Evolutionary conservation across 2,888 invertebrate genomes (phyloP).

Genomic region (Leucania comma): DNA sequence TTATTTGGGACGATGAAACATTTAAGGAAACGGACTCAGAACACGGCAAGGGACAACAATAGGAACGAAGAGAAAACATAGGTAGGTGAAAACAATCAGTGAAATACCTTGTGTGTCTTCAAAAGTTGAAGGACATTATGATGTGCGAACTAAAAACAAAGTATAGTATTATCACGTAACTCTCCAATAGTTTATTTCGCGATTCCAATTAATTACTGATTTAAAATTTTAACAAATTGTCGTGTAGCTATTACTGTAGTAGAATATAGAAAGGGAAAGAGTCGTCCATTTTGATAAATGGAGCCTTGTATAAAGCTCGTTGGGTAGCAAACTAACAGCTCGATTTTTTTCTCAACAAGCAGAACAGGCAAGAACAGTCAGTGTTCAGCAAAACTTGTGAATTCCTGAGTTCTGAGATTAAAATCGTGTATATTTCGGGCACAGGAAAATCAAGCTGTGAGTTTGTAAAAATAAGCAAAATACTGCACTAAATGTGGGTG

Average conservation of each 20-base stretch:
- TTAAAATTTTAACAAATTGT: neutral
- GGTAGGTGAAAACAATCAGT: conserved; percentile 43
- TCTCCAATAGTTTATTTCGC: conserved; percentile 20
- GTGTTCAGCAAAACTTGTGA: neutral
- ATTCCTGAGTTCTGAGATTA: neutral
- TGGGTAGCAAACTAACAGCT: conserved; percentile 1
- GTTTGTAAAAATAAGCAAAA: conserved; percentile 11
- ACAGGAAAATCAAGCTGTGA: conserved; percentile 1
- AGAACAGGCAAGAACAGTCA: too few relatives aligned
- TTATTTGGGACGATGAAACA: conserved; percentile 30
- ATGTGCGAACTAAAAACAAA: conserved; percentile 62
- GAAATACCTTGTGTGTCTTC: conserved; percentile 62
- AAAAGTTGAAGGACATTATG: conserved; percentile 62
- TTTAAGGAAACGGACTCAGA: conserved; percentile 23
- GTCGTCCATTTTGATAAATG: conserved; percentile 14
- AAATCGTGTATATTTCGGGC: neutral
- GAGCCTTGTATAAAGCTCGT: conserved; percentile 26
- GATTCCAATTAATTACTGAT: conserved; percentile 2
- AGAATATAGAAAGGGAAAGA: conserved; percentile 14
- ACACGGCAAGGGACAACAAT: conserved; percentile 26
- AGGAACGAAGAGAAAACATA: conserved; percentile 46
- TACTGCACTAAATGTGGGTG: conserved; percentile 41
- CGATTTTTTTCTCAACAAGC: neutral
- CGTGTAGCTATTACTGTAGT: conserved; percentile 34
- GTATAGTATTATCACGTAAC: conserved; percentile 52